phyloP scores from a whole-genome alignment of 2,113 vertebrate species.

The Prietella phreatophila region DNA sequence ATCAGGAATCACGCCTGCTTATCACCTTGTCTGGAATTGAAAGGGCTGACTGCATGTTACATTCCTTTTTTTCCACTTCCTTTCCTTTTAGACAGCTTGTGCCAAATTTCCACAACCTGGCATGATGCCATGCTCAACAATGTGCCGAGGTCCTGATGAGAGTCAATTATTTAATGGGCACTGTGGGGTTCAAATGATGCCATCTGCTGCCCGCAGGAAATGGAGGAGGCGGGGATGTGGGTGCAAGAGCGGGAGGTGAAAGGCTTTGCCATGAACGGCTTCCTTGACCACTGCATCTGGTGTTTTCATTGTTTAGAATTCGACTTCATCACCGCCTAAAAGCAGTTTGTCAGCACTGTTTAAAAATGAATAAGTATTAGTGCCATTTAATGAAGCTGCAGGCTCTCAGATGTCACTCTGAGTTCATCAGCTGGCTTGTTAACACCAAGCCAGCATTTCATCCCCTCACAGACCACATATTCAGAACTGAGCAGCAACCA shows the following conservation, averaged over 20 bases:
- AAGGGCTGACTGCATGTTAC: background rate
- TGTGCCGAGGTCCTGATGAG: slow-evolving; percentile 72
- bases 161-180: slow-evolving; percentile 77
- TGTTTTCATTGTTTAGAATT: slow-evolving; percentile 43
- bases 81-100: slow-evolving; percentile 34
- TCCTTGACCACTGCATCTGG: slow-evolving; percentile 51
- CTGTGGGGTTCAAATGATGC: slow-evolving; percentile 69
- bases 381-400: slow-evolving; percentile 40
- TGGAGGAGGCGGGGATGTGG: slow-evolving; percentile 55
- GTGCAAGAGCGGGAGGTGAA: slow-evolving; percentile 36
- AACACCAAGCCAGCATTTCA: slow-evolving; percentile 14
- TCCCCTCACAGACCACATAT: slow-evolving; percentile 4
- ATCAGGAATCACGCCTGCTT: slow-evolving; percentile 56
- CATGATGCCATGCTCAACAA: slow-evolving; percentile 66
- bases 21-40: slow-evolving; percentile 49
- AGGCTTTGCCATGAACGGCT: slow-evolving; percentile 36
- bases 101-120: slow-evolving; percentile 64
- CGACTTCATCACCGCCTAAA: slow-evolving; percentile 34
- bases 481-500: background rate
- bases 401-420: slow-evolving; percentile 32
- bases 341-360: slow-evolving; percentile 46
- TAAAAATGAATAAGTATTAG: slow-evolving; percentile 51
- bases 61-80: slow-evolving; percentile 23
- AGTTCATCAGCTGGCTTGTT: slow-evolving; percentile 35
- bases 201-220: slow-evolving; percentile 70